Percentiles rank a stretch among this genome's conserved stretches.
Conservation (phyloP, 1,140 invertebrate genomes). For the Oryzaephilus surinamensis region DNA sequence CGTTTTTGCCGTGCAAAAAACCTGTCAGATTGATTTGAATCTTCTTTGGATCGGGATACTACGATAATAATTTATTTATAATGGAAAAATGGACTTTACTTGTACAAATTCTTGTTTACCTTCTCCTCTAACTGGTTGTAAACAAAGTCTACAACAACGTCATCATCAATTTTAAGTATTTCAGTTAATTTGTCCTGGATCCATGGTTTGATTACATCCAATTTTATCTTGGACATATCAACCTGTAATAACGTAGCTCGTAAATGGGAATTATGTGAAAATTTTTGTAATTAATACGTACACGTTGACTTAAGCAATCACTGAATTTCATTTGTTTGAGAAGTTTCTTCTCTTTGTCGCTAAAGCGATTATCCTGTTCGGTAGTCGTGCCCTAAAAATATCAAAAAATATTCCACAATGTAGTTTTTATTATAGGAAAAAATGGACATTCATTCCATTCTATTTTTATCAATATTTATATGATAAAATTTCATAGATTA, state of each 20-base stretch:
- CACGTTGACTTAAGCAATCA: slow-evolving; percentile 80
- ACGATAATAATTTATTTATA: slow-evolving; percentile 28
- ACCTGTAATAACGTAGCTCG: slow-evolving; percentile 53
- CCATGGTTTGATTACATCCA: slow-evolving; percentile 98
- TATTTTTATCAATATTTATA: not conserved
- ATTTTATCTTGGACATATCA: slow-evolving; percentile 96
- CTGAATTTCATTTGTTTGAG: slow-evolving; percentile 98
- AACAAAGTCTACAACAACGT: slow-evolving; percentile 97
- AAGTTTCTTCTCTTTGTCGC: slow-evolving; percentile 98
- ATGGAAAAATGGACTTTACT: not conserved
- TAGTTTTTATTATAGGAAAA: not conserved
- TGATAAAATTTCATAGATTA: not conserved
- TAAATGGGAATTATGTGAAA: slow-evolving; percentile 10
- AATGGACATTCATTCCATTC: not conserved
- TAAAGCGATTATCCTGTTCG: slow-evolving; percentile 97
- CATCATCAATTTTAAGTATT: slow-evolving; percentile 93
- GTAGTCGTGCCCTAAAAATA: slow-evolving; percentile 84
- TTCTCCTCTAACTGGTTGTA: slow-evolving; percentile 97
- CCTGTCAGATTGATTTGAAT: slow-evolving; percentile 99
- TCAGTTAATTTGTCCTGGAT: slow-evolving; percentile 94
- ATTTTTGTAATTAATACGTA: too few relatives aligned
- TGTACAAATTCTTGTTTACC: slow-evolving; percentile 39
- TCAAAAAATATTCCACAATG: not conserved
- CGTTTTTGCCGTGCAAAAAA: slow-evolving; percentile 96
- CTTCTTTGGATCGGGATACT: slow-evolving; percentile 92